Base-by-base conservation (phyloP, 1,140 invertebrate species). In the roundworm (Caenorhabditis elegans) region DNA sequence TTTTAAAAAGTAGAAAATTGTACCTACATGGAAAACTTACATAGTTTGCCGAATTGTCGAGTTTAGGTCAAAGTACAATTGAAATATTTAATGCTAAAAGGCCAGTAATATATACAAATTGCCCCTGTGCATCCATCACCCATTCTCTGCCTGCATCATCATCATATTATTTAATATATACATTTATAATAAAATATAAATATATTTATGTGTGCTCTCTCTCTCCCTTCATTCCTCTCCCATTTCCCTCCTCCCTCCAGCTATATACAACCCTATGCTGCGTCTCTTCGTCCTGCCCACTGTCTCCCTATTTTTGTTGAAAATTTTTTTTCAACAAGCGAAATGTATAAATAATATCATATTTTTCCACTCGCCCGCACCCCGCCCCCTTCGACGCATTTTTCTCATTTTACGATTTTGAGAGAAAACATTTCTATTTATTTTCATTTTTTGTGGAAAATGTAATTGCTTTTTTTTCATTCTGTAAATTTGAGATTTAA, bases 331-430 rank as follows among this genome's bases (percentile, higher is more conserved):
- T 39, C 34, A 60, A 60, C 53, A 60, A 60, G 34, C 60, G 60
- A 70, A 70, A 70, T 70, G 60, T 70, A 70, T 70, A 70, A 70
- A 70, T 70, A 70, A 70, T 70, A 70, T 70, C 34, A 70, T 70
- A 70, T 70, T 70, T 70, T 70, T 17, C 28, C 28, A 10, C 15
- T n/a, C n/a, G n/a, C n/a, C 47, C 47, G 15, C 19, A 5, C 47
- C 11, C 47, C 47, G 6, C 47, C 13, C 22, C n/a, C n/a, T n/a
- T 19, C 51, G 3, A 53, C 22, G 17, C 51, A 26, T 28, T 55
- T 28, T 55, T 24, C 51, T 43, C 51, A 26, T 55, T 55, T 55
- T n/a, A 10, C 39, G 17, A 13, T 46, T n/a, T n/a, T n/a, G n/a
- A n/a, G n/a, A n/a, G n/a, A n/a, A n/a, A n/a, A n/a, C n/a, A n/a